Evolutionary conservation across 2,888 invertebrate species (phyloP).

Genomic region (Halictus quadricinctus): DNA sequence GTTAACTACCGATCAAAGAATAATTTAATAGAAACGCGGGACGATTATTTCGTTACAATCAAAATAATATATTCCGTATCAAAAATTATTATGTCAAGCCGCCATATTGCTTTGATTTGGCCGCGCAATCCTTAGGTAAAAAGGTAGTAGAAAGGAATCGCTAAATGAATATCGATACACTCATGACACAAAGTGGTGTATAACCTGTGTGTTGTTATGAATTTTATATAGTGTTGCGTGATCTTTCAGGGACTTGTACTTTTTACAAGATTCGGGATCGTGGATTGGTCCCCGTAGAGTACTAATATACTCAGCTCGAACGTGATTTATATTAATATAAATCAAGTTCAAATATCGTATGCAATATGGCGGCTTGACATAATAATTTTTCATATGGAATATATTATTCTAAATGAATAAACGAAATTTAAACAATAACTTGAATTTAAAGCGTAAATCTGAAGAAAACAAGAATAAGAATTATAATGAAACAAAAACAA

Average conservation of each 20-base stretch:
- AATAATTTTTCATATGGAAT: not conserved
- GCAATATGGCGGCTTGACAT: not conserved
- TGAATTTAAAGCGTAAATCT: not conserved
- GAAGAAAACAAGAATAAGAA: not conserved
- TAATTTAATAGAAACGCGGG: slow-evolving; percentile 25
- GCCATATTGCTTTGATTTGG: slow-evolving; percentile 72
- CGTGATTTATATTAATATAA: not conserved
- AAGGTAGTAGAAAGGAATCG: slow-evolving; percentile 38
- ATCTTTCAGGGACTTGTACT: not conserved
- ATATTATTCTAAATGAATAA: not conserved
- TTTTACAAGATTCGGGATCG: not conserved
- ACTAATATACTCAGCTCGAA: not conserved
- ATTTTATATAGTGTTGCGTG: not conserved
- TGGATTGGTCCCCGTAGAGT: not conserved
- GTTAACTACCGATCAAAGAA: not conserved
- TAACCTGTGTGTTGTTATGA: not conserved
- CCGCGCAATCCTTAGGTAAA: slow-evolving; percentile 63
- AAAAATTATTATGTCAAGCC: slow-evolving; percentile 69
- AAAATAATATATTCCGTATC: slow-evolving; percentile 63
- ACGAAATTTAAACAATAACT: not conserved
- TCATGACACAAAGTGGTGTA: not conserved
- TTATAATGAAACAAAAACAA: not conserved
- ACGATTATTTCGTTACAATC: slow-evolving; percentile 46
- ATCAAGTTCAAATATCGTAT: not conserved
- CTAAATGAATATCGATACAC: slow-evolving; percentile 10